A percentile compares a stretch with the other conserved stretches of the same genome.
Conservation (phyloP, 2,113 vertebrate species). For the Phaethon lepturus region DNA sequence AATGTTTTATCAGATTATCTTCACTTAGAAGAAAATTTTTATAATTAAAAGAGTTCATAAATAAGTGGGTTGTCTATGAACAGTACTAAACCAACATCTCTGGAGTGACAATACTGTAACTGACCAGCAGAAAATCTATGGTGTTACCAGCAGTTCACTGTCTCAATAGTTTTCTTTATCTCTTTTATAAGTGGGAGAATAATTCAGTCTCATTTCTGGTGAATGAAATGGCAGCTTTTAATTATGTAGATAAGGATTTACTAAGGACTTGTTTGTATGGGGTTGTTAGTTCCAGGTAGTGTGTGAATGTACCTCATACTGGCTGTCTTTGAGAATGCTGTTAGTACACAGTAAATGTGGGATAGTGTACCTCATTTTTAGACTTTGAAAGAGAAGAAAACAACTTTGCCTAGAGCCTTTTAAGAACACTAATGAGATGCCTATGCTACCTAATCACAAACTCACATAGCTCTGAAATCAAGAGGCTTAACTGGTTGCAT, state of each 20-base stretch:
- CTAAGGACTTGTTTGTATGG: not conserved
- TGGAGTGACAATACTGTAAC: not conserved
- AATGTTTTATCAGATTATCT: not conserved
- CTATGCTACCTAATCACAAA: not conserved
- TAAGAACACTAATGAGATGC: not conserved
- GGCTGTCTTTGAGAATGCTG: not conserved
- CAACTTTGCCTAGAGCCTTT: not conserved
- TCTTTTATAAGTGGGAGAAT: not conserved
- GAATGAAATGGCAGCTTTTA: not conserved
- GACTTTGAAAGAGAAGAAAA: not conserved
- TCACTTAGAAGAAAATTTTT: not conserved
- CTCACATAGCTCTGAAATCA: not conserved
- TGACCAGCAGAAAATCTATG: not conserved
- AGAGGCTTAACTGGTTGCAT: not conserved
- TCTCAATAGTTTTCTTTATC: not conserved
- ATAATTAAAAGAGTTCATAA: not conserved
- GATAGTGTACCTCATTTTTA: not conserved
- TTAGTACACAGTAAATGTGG: not conserved
- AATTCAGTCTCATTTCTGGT: not conserved
- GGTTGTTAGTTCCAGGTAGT: not conserved
- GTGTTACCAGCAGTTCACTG: not conserved
- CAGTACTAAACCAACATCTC: not conserved
- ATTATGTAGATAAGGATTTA: not conserved
- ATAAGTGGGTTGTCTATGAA: not conserved
- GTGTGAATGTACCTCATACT: not conserved